A percentile compares a stretch with the other conserved stretches of the same genome.
These are phyloP conservation scores for Lamproptera curius DNA, from an alignment of 2,888 invertebrate genomes.

Conservation along the genomic window DNA sequence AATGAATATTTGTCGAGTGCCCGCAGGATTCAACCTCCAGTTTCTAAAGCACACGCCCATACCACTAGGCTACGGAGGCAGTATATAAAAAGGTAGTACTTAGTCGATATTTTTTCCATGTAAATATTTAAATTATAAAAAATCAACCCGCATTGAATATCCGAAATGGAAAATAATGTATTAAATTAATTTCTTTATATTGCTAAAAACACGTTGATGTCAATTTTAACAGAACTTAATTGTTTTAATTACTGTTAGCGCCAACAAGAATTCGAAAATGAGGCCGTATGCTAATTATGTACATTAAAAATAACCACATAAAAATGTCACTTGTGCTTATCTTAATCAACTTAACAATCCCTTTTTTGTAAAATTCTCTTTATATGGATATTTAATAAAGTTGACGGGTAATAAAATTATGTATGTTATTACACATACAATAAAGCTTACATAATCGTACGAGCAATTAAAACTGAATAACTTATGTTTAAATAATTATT, in stretches of 20 bases:
- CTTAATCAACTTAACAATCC: constrained; percentile 2
- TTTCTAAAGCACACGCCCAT: too few species aligned
- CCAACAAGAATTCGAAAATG: neutral
- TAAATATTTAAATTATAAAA: too few species aligned
- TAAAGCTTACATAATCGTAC: neutral
- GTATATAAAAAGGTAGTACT: too few species aligned
- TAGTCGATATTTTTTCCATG: too few species aligned
- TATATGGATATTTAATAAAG: constrained; percentile 8
- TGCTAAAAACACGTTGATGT: neutral
- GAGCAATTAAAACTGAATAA: too few species aligned
- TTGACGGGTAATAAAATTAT: neutral
- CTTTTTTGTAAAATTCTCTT: constrained; percentile 2
- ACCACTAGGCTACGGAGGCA: too few species aligned
- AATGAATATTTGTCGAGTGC: too few species aligned
- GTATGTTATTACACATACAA: neutral
- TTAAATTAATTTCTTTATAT: neutral
- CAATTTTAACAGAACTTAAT: neutral
- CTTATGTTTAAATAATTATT: too few species aligned
- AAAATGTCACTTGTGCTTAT: constrained; percentile 1
- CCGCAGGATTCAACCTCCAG: too few species aligned
- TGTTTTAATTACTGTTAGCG: neutral
- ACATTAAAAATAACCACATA: neutral
- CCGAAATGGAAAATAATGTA: too few species aligned
- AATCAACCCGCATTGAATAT: too few species aligned
- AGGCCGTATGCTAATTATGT: neutral